Evolutionary conservation across 2,888 invertebrate genomes (phyloP).

Genomic region (Sinohyriopsis cumingii): DNA sequence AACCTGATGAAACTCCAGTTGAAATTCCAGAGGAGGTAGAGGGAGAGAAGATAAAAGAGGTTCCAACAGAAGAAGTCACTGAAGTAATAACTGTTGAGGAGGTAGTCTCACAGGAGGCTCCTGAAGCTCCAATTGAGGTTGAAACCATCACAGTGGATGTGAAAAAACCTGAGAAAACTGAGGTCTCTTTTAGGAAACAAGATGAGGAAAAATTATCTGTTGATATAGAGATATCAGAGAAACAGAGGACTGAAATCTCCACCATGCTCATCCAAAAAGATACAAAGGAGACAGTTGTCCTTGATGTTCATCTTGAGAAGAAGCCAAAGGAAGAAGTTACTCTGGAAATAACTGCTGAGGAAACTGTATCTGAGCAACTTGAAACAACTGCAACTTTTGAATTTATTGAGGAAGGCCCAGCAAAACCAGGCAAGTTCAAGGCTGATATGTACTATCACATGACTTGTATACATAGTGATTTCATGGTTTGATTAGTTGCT

Average conservation of each 20-base stretch:
- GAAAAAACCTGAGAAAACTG: conserved; percentile 2
- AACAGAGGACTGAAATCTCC: too few relatives aligned
- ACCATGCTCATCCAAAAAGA: too few relatives aligned
- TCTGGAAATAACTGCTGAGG: conserved; percentile 22
- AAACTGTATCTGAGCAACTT: conserved; percentile 14
- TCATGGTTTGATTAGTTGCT: too few relatives aligned
- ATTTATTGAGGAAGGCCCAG: conserved; percentile 35
- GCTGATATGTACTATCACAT: too few relatives aligned
- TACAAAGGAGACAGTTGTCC: conserved; percentile 3
- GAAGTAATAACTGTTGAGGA: conserved; percentile 10
- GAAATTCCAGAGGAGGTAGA: conserved; percentile 12
- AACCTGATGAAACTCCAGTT: conserved; percentile 11
- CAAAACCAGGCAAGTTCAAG: conserved; percentile 7
- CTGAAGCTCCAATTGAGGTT: too few relatives aligned
- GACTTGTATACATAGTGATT: too few relatives aligned
- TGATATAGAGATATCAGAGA: background rate
- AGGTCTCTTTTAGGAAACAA: conserved; percentile 1
- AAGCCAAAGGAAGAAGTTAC: conserved; percentile 18
- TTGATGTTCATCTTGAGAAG: conserved; percentile 7
- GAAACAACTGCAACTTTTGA: conserved; percentile 33
- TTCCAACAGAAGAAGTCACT: conserved; percentile 15
- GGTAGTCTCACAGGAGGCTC: too few relatives aligned
- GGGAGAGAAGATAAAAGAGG: conserved; percentile 12
- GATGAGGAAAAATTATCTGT: conserved; percentile 6
- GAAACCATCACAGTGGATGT: background rate